Conservation (phyloP, 1,140 invertebrate genomes). For the Paraescarpia echinospica region DNA sequence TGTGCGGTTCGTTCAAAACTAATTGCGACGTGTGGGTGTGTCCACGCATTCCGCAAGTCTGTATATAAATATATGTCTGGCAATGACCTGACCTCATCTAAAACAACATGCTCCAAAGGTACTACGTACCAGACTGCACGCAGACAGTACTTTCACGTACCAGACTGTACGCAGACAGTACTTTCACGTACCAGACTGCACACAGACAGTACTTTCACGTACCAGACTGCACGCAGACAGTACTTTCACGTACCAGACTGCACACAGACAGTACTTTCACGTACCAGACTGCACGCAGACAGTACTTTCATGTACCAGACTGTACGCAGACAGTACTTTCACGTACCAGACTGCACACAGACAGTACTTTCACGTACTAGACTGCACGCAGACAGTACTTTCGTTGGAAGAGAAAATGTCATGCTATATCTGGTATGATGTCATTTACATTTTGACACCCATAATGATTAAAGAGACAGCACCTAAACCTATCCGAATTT, state of each 20-base stretch:
- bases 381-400: neutral
- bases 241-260: too few relatives aligned
- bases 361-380: too few relatives aligned
- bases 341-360: too few relatives aligned
- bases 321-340: neutral
- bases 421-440: neutral
- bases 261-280: neutral
- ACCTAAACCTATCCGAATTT: neutral
- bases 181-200: too few relatives aligned
- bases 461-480: neutral
- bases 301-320: neutral
- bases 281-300: too few relatives aligned
- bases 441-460: neutral
- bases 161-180: neutral
- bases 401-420: neutral
- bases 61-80: too few relatives aligned
- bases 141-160: neutral
- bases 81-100: too few relatives aligned
- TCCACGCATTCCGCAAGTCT: too few relatives aligned
- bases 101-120: too few relatives aligned
- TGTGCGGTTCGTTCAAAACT: too few relatives aligned
- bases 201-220: neutral
- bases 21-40: too few relatives aligned
- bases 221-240: neutral
- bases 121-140: too few relatives aligned